Percentiles rank a stretch among this genome's conserved stretches.
phyloP scores from a whole-genome alignment of 2,888 invertebrate species.

The Tromatobia lineatoria region DNA sequence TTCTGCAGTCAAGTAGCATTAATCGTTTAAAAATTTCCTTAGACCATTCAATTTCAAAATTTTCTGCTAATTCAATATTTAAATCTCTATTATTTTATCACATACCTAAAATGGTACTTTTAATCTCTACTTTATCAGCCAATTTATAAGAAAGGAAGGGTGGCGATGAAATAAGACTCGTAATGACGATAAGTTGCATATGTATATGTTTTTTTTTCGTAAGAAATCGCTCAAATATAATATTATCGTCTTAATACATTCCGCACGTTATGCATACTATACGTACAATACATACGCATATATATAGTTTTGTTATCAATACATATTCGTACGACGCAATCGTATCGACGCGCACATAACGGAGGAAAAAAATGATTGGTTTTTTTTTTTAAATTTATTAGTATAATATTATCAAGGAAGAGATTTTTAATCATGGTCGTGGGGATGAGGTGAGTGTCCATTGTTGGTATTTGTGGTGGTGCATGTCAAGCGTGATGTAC shows the following conservation, averaged over 20 bases:
- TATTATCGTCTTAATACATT: slow-evolving; percentile 71
- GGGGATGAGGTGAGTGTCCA: slow-evolving; percentile 49
- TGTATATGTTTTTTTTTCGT: slow-evolving; percentile 75
- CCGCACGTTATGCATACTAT: slow-evolving; percentile 72
- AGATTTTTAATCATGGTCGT: slow-evolving; percentile 49
- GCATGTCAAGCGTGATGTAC: slow-evolving; percentile 15
- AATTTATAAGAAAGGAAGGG: neutral
- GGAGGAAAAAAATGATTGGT: slow-evolving; percentile 59
- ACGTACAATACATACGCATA: slow-evolving; percentile 69
- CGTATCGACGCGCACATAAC: slow-evolving; percentile 57
- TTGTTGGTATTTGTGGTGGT: slow-evolving; percentile 6
- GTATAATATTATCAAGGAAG: slow-evolving; percentile 66
- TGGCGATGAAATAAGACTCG: slow-evolving; percentile 20
- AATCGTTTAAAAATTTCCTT: no score
- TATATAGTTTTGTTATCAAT: slow-evolving; percentile 62
- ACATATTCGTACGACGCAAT: slow-evolving; percentile 48
- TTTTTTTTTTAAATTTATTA: slow-evolving; percentile 46
- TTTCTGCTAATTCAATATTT: no score
- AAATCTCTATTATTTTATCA: no score
- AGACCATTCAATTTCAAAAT: no score
- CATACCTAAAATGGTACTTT: no score
- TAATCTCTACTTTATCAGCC: no score
- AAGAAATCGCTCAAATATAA: slow-evolving; percentile 80
- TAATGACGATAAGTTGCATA: slow-evolving; percentile 43
- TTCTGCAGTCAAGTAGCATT: no score